Percentiles rank a stretch among this genome's conserved stretches.
Conservation (phyloP, 2,113 vertebrate genomes). For the Anoura caudifer region DNA sequence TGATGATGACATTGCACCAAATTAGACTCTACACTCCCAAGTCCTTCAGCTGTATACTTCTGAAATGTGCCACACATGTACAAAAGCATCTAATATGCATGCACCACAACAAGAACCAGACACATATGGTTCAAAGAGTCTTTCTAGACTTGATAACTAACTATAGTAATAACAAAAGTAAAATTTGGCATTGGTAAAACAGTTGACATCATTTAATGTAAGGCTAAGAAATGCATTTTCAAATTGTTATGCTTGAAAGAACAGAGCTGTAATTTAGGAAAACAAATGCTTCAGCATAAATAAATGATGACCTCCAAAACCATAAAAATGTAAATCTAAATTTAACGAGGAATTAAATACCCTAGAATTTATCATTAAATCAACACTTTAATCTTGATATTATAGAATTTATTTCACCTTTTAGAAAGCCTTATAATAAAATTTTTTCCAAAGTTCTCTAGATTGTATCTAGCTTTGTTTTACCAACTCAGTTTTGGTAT, state of each 20-base stretch:
- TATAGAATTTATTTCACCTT: slow-evolving; percentile 39
- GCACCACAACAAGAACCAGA: not conserved
- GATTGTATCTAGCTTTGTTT: not conserved
- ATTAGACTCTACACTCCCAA: not conserved
- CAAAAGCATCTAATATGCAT: not conserved
- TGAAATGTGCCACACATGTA: not conserved
- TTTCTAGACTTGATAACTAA: slow-evolving; percentile 31
- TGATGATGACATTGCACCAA: not conserved
- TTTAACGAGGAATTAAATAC: slow-evolving; percentile 76
- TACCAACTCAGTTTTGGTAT: not conserved
- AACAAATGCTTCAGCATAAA: slow-evolving; percentile 54
- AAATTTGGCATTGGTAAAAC: slow-evolving; percentile 41
- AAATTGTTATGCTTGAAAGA: slow-evolving; percentile 76
- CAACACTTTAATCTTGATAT: slow-evolving; percentile 63
- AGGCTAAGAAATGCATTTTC: slow-evolving; percentile 63
- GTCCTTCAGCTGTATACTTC: not conserved
- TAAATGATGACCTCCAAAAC: slow-evolving; percentile 66
- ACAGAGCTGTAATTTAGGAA: slow-evolving; percentile 73
- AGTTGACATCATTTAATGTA: slow-evolving; percentile 40
- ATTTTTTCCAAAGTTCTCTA: not conserved
- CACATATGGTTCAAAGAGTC: not conserved
- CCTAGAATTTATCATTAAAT: slow-evolving; percentile 69
- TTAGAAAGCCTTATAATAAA: not conserved
- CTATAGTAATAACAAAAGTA: slow-evolving; percentile 46
- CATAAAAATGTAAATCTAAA: slow-evolving; percentile 81